Percentiles rank a stretch among this genome's conserved stretches.
phyloP scores from a whole-genome alignment of 1,140 invertebrate genomes.

The Stegodyphus mimosarum region DNA sequence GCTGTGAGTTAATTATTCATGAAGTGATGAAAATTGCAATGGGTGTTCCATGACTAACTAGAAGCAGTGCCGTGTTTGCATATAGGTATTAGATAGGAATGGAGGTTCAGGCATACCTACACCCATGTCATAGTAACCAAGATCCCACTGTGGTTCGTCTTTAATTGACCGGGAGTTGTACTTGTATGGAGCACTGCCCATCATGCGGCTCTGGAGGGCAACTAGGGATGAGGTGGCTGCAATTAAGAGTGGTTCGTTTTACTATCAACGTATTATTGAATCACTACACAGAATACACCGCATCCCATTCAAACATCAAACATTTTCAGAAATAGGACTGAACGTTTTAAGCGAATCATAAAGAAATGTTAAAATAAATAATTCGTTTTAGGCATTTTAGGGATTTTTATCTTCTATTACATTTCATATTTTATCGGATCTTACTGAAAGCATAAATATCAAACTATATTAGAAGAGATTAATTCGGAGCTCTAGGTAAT shows the following conservation, averaged over 20 bases:
- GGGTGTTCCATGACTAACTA: conserved; percentile 39
- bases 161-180: conserved; percentile 60
- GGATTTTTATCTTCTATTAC: no score
- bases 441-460: no score
- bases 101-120: conserved; percentile 60
- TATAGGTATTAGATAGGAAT: conserved; percentile 40
- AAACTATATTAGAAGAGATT: no score
- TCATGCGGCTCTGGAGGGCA: conserved; percentile 60
- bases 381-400: no score
- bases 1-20: no score
- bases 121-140: conserved; percentile 61
- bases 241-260: conserved; percentile 42
- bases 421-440: no score
- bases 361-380: no score
- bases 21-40: neutral
- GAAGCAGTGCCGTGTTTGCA: conserved; percentile 41
- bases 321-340: no score
- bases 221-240: conserved; percentile 55
- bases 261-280: conserved; percentile 4
- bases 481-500: no score
- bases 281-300: neutral
- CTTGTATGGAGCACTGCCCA: conserved; percentile 57
- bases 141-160: conserved; percentile 59
- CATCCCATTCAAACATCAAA: neutral
- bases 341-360: no score